A percentile compares a stretch with the other conserved stretches of the same genome.
These are phyloP conservation scores for Plectus sambesii DNA, from an alignment of 1,140 invertebrate genomes.

Conservation along the genomic window DNA sequence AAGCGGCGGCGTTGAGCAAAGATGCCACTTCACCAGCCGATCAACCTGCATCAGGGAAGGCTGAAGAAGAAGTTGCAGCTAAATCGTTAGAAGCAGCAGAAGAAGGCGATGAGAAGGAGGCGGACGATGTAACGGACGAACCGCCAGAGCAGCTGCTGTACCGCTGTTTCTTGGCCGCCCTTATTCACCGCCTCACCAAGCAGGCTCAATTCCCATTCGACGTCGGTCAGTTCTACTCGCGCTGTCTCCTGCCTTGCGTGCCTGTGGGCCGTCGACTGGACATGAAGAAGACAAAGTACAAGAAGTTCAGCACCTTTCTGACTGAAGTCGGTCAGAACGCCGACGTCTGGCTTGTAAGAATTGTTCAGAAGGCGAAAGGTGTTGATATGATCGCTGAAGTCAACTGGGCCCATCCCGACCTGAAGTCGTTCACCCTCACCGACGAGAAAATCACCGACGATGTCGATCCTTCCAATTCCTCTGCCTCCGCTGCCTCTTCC, in stretches of 20 bases:
- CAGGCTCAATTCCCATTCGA: constrained; percentile 15
- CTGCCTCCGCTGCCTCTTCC: not conserved
- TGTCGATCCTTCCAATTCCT: too few species aligned
- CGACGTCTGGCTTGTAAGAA: constrained; percentile 15
- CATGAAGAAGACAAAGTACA: constrained; percentile 74
- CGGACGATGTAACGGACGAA: constrained; percentile 44
- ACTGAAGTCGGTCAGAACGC: constrained; percentile 14
- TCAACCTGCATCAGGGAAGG: too few species aligned
- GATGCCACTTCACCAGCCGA: too few species aligned
- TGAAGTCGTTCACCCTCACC: constrained; percentile 18
- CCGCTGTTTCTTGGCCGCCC: constrained; percentile 16
- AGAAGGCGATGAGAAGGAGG: constrained; percentile 29
- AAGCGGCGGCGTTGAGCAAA: too few species aligned
- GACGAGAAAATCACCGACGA: constrained; percentile 23
- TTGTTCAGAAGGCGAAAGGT: constrained; percentile 18
- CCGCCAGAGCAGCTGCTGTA: constrained; percentile 44
- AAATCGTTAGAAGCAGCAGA: constrained; percentile 38
- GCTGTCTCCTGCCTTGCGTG: constrained; percentile 17
- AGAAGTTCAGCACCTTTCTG: constrained; percentile 62
- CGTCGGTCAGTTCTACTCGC: constrained; percentile 25
- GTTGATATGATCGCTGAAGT: constrained; percentile 20
- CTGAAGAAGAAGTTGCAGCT: constrained; percentile 4
- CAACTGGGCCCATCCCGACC: constrained; percentile 13
- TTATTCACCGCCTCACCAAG: constrained; percentile 19
- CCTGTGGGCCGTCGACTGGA: constrained; percentile 53